Evolutionary conservation across 2,888 invertebrate genomes (phyloP).

Genomic region (Sinopyrophorus schimmeli): DNA sequence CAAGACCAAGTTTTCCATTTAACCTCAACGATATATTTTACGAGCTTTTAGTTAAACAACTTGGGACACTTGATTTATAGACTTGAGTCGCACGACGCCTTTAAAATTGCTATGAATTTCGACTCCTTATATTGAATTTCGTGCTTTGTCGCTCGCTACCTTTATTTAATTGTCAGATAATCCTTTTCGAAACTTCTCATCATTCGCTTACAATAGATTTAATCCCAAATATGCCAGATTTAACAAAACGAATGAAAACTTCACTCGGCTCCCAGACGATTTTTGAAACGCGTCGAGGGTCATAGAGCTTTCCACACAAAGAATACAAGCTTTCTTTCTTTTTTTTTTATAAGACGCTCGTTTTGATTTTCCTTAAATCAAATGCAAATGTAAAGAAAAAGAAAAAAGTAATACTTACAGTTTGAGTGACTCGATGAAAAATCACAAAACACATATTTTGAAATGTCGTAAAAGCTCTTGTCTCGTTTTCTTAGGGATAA

Average conservation of each 20-base stretch:
- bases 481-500: too few species aligned
- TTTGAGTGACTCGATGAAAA: too few species aligned
- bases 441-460: too few species aligned
- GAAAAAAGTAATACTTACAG: too few species aligned
- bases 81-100: constrained; percentile 29
- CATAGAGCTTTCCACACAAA: background rate
- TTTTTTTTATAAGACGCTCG: too few species aligned
- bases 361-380: too few species aligned
- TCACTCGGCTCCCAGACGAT: background rate
- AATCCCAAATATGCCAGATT: background rate
- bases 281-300: background rate
- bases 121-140: constrained; percentile 18
- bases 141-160: constrained; percentile 12
- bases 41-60: constrained; percentile 48
- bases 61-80: constrained; percentile 44
- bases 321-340: too few species aligned
- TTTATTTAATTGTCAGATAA: constrained; percentile 14
- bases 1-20: constrained; percentile 40
- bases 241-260: background rate
- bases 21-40: constrained; percentile 46
- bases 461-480: too few species aligned
- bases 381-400: too few species aligned
- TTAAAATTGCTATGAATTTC: constrained; percentile 34
- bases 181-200: constrained; percentile 7
- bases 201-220: background rate